Evolutionary conservation across 2,113 vertebrate genomes (phyloP), one percentile per base, ranked within the genome.

Genomic region (Merops nubicus): DNA sequence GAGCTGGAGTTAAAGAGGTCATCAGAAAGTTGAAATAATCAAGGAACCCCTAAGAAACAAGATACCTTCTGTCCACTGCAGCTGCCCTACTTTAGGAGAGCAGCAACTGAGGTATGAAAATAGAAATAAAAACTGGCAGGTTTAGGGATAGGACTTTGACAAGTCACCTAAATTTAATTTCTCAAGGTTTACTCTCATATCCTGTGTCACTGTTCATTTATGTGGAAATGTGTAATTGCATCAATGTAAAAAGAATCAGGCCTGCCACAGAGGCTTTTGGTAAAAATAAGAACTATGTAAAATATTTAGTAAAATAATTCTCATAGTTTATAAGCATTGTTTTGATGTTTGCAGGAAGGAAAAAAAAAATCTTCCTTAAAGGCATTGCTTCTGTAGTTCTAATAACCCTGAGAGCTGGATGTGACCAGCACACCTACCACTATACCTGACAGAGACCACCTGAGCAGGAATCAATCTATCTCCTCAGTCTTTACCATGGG

Each of bases 381-480:
- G 48, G 45, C 43, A 47, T 21, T 57, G 36, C 40, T 73, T 15
- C 45, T 67, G n/a, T 45, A 73, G 59, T 26, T 76, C 5, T 1
- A 9, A 2, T 20, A 28, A 3, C 20, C 21, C 51, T 12, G 54
- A 48, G 42, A 69, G 22, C 40, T 29, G 36, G 38, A 43, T 1
- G 6, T 40, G 78, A 13, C 3, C 0, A 1, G 31, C 8, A 38
- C 3, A 3, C 1, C 0, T 3, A 26, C 33, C 42, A 31, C 11
- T 31, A 13, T 15, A 83, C 34, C 48, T 5, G 42, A 78, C 38
- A 45, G 69, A 38, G 12, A 15, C 31, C 4, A 2, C 26, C 38
- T 0, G 1, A 67, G 36, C 33, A 12, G 0, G n/a, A n/a, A n/a
- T n/a, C n/a, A n/a, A n/a, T n/a, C n/a, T n/a, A n/a, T n/a, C n/a